phyloP scores from a whole-genome alignment of 2,888 invertebrate species.

The Lochmaea crataegi region DNA sequence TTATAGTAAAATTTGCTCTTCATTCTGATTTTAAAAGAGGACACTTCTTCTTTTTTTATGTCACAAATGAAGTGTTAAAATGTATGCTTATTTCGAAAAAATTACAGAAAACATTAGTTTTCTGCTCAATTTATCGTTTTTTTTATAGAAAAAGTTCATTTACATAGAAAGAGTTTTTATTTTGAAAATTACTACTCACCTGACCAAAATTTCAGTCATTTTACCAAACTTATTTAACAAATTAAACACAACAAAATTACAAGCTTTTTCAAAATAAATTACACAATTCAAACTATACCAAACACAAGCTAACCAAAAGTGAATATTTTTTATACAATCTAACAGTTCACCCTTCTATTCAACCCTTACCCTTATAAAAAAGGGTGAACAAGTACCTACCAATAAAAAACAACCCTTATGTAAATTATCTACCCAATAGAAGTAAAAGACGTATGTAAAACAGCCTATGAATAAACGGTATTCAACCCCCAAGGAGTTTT shows the following conservation, averaged over 20 bases:
- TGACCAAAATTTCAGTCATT: no score
- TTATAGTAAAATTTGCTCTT: no score
- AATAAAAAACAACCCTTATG: constrained; percentile 52
- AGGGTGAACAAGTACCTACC: constrained; percentile 40
- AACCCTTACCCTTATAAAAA: constrained; percentile 40
- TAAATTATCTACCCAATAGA: constrained; percentile 54
- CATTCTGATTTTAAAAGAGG: no score
- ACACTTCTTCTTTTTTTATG: no score
- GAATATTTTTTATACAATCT: constrained; percentile 10
- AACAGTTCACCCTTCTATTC: constrained; percentile 38
- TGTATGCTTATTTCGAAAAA: no score
- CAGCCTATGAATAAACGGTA: constrained; percentile 45
- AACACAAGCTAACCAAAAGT: neutral
- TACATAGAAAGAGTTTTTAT: no score
- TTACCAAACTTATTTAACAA: neutral
- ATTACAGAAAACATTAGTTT: no score
- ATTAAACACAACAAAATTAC: neutral
- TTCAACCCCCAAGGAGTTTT: constrained; percentile 37
- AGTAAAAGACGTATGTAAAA: constrained; percentile 51
- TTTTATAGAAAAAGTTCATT: no score
- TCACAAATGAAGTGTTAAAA: no score
- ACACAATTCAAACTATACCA: neutral
- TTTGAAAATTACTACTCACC: no score
- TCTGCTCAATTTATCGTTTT: no score
- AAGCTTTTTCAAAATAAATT: neutral